Evolutionary conservation across 1,140 invertebrate species (phyloP), one percentile per base, ranked within the genome.

Genomic region (Drosophila setifemur): DNA sequence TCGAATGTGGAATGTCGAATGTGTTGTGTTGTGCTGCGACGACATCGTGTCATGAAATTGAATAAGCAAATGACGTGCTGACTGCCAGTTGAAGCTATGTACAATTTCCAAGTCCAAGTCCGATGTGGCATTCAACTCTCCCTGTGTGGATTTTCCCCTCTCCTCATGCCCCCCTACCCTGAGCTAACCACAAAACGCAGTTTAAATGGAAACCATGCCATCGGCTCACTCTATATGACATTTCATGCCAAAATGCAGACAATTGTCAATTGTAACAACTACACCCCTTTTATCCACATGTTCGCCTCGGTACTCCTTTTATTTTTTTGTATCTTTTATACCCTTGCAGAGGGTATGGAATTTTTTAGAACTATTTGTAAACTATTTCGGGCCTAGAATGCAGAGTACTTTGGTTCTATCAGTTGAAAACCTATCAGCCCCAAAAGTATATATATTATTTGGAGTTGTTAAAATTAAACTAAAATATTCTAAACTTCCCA

Each of bases 1-100:
- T n/a, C n/a, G n/a, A n/a, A n/a, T n/a, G n/a, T n/a, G n/a, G n/a
- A n/a, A n/a, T n/a, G n/a, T n/a, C n/a, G n/a, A n/a, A n/a, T n/a
- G n/a, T n/a, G n/a, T n/a, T n/a, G n/a, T n/a, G n/a, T n/a, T n/a
- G 53, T 57, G 67, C 21, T 66, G 53, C 37, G 69, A 57, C 73
- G 73, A 70, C 79, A 86, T 74, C 73, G 75, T 85, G 79, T 85
- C 79, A 79, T 85, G 79, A 85, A 85, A 85, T 85, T 86, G 81
- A 85, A 85, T 85, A 85, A 85, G 81, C 79, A 86, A 85, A 85
- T 85, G 79, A 85, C 79, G 79, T 85, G 79, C 79, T 85, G 79
- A 85, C 73, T 85, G 75, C 79, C 75, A 86, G 79, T 85, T 86
- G 79, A 85, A 75, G 74, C 61, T n/a, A n/a, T n/a, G n/a, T 40